Evolutionary conservation across 1,140 invertebrate genomes (phyloP).

Genomic region (Pectinophora gossypiella): DNA sequence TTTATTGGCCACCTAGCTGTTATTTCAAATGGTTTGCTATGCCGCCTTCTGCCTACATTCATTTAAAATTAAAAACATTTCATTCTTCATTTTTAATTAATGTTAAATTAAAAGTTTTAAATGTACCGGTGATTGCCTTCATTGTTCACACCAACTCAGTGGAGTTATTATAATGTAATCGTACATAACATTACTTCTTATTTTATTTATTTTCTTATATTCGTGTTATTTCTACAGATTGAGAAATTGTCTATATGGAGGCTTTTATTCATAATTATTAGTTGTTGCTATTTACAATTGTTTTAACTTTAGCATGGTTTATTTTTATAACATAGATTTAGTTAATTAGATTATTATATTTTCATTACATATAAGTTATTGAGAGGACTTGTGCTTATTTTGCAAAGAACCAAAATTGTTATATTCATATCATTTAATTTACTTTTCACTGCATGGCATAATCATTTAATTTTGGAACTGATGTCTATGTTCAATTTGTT

Average conservation of each 20-base stretch:
- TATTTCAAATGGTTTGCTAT: too few relatives aligned
- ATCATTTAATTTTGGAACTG: not conserved
- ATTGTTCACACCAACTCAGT: too few relatives aligned
- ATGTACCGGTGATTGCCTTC: too few relatives aligned
- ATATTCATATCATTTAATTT: not conserved
- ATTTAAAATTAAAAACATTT: too few relatives aligned
- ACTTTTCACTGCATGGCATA: not conserved
- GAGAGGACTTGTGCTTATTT: not conserved
- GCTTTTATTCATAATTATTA: conserved; percentile 45
- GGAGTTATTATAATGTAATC: too few relatives aligned
- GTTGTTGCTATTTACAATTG: conserved; percentile 69
- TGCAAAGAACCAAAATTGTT: conserved; percentile 1
- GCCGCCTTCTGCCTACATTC: too few relatives aligned
- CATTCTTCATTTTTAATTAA: too few relatives aligned
- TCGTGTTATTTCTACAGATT: conserved; percentile 32
- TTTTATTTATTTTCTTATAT: conserved; percentile 40
- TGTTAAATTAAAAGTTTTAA: too few relatives aligned
- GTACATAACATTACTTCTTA: conserved; percentile 22
- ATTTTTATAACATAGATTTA: conserved; percentile 33
- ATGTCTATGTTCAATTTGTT: too few relatives aligned
- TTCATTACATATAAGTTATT: conserved; percentile 4
- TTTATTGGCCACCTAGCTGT: too few relatives aligned
- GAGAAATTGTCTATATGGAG: conserved; percentile 46
- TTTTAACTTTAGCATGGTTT: conserved; percentile 51
- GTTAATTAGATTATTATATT: conserved; percentile 13